phyloP scores from a whole-genome alignment of 2,113 vertebrate species.

The Triplophysa tibetana region DNA sequence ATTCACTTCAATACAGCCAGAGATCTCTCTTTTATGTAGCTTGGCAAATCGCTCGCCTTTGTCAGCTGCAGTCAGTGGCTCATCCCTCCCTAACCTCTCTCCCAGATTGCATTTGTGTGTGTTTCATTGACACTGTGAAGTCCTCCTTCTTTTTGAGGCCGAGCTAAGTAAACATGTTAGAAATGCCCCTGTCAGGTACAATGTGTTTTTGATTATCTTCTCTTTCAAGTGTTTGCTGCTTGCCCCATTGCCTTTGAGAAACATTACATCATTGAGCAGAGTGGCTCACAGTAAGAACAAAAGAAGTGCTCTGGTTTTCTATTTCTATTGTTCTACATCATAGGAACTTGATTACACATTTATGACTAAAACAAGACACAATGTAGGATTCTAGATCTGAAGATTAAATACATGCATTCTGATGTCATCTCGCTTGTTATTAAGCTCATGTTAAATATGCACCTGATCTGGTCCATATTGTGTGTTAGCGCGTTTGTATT shows the following conservation, averaged over 20 bases:
- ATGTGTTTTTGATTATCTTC: slow-evolving; percentile 70
- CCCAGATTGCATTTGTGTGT: slow-evolving; percentile 52
- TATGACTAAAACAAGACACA: background rate
- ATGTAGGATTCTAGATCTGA: background rate
- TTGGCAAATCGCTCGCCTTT: slow-evolving; percentile 67
- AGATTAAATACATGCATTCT: background rate
- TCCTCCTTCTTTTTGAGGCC: background rate
- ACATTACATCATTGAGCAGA: slow-evolving; percentile 68
- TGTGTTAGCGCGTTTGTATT: background rate
- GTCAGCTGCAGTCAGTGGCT: slow-evolving; percentile 70
- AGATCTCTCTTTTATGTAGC: slow-evolving; percentile 73
- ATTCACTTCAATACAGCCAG: slow-evolving; percentile 68
- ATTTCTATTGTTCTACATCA: slow-evolving; percentile 57
- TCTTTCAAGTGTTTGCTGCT: slow-evolving; percentile 68
- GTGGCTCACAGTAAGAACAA: slow-evolving; percentile 55
- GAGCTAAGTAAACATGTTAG: slow-evolving; percentile 58
- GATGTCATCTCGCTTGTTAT: background rate
- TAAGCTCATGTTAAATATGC: background rate
- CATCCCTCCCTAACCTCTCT: slow-evolving; percentile 66
- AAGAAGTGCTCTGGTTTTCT: slow-evolving; percentile 50
- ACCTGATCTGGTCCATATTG: background rate
- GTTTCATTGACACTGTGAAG: slow-evolving; percentile 64
- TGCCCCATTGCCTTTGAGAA: slow-evolving; percentile 62
- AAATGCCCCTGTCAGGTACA: slow-evolving; percentile 66
- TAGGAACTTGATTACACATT: background rate